A percentile compares a stretch with the other conserved stretches of the same genome.
Conservation (phyloP, 2,888 invertebrate genomes). For the Dynastes tityus region DNA sequence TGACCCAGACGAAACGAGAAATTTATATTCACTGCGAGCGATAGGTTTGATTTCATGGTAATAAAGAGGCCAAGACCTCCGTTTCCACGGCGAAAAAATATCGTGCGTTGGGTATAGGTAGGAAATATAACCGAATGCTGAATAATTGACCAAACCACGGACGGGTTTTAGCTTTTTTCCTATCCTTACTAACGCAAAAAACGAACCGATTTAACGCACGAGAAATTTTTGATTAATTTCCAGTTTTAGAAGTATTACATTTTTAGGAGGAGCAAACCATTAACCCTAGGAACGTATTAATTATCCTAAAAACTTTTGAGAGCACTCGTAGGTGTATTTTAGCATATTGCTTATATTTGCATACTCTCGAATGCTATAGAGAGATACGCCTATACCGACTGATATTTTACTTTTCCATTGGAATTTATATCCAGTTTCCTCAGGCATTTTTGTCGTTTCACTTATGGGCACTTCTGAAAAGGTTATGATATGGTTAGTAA, state of each 20-base stretch:
- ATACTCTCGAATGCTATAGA: too few relatives aligned
- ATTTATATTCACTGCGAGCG: constrained; percentile 47
- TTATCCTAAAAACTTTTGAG: too few relatives aligned
- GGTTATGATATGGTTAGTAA: too few relatives aligned
- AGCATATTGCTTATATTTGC: too few relatives aligned
- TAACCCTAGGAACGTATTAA: too few relatives aligned
- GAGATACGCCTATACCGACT: too few relatives aligned
- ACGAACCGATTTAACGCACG: neutral
- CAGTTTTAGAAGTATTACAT: neutral
- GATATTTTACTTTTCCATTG: too few relatives aligned
- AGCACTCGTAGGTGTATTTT: too few relatives aligned
- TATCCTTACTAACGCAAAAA: neutral
- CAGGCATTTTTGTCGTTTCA: too few relatives aligned
- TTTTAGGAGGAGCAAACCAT: neutral
- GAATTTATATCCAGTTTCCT: too few relatives aligned
- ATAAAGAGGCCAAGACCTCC: constrained; percentile 27
- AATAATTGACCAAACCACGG: constrained; percentile 8
- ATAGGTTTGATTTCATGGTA: constrained; percentile 44
- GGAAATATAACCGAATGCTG: constrained; percentile 11
- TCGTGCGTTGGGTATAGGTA: neutral
- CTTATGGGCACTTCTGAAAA: too few relatives aligned
- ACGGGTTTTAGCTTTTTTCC: neutral
- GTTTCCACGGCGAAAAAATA: constrained; percentile 11
- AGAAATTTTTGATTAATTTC: neutral
- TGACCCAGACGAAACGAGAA: constrained; percentile 31